Evolutionary conservation across 2,113 vertebrate genomes (phyloP), one percentile per base, ranked within the genome.

Genomic region (Perca fluviatilis): DNA sequence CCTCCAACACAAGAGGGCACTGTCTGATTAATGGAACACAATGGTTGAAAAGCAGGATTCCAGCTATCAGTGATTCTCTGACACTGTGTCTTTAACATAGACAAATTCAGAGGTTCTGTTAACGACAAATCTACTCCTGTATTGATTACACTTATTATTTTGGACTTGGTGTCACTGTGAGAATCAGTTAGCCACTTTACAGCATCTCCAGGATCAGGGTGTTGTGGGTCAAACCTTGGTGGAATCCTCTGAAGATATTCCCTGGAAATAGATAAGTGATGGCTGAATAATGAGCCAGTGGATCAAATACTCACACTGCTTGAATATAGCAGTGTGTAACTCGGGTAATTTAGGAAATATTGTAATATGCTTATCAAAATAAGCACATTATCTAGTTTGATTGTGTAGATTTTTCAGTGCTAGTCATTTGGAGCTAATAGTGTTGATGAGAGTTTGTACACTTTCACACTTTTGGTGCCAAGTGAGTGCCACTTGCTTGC

Each of bases 221-320:
- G 33, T 15, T 10, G 33, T 19, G 25, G 33, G 67, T 61, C 56
- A 40, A 60, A 57, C 7, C 51, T 58, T 6, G 19, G 33, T 60
- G 73, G 46, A 61, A 16, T 66, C 23, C 27, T 78, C 62, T 73
- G 54, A 64, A 33, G 21, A 79, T n/a, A 33, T 43, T 6, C 4
- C 63, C 82, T 90, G 54, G n/a, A 80, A 74, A 74, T 1, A 71
- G 61, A 77, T 65, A 54, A 57, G 23, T 40, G 23, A 27, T 64
- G n/a, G 51, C 7, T 74, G 1, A 66, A n/a, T 51, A 11, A 43
- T 25, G 14, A 80, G 18, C 7, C 56, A 33, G 36, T 56, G 27
- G 36, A 80, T 50, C 18, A 61, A 25, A 57, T 10, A 13, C 67
- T 67, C 4, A 23, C 23, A 64, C 3, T 54, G 50, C 43, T 43